A percentile compares a stretch with the other conserved stretches of the same genome.
phyloP scores from a whole-genome alignment of 2,797 vertebrate species.

The Anisognathus igniventris region DNA sequence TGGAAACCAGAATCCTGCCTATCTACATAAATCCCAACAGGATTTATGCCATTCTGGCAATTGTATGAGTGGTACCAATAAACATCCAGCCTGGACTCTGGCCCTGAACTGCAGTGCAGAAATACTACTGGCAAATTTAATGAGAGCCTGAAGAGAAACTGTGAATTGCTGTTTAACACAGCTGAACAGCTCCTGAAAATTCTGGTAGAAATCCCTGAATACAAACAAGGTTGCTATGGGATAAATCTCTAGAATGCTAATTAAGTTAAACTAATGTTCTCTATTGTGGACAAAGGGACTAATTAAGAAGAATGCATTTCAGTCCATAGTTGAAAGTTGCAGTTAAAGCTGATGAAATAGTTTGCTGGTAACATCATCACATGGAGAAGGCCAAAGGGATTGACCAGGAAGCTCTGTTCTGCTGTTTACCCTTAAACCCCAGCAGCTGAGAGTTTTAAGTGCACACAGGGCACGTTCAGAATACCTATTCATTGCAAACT shows the following conservation, averaged over 20 bases:
- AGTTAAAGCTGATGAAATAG: constrained; percentile 15
- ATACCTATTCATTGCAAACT: background rate
- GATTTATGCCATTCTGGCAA: background rate
- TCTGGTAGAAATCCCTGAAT: constrained; percentile 18
- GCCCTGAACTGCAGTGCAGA: background rate
- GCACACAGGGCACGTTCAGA: background rate
- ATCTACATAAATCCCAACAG: background rate
- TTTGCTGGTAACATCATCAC: background rate
- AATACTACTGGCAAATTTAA: background rate
- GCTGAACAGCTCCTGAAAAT: constrained; percentile 7
- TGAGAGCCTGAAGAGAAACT: background rate
- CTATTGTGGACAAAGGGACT: background rate
- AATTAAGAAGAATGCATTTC: constrained; percentile 17
- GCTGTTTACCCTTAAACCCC: background rate
- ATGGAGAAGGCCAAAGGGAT: background rate
- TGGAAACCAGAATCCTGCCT: background rate
- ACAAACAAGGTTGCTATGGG: background rate
- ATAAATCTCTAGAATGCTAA: constrained; percentile 22
- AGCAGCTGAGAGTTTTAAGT: background rate
- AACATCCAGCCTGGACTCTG: background rate
- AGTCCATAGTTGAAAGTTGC: background rate
- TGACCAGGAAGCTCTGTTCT: background rate
- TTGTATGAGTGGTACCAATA: background rate
- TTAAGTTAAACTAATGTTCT: background rate
- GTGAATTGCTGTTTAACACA: background rate